Evolutionary conservation across 2,888 invertebrate genomes (phyloP).

Genomic region (Beris chalybata): DNA sequence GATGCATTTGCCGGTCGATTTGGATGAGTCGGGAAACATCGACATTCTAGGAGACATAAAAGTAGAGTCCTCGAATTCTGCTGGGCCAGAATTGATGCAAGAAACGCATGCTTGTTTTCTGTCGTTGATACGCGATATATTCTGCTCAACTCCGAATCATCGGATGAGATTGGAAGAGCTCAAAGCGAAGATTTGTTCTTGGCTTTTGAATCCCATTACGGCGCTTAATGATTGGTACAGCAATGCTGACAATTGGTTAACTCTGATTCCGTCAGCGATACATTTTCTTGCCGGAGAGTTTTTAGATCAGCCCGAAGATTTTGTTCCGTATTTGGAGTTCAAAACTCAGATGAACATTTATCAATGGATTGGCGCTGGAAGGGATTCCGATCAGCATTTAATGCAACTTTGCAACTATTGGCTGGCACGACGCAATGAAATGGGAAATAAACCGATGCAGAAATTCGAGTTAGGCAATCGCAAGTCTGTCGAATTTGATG

Average conservation of each 20-base stretch:
- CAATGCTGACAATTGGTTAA: conserved; percentile 72
- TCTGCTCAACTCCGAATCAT: conserved; percentile 82
- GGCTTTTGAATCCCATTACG: conserved; percentile 79
- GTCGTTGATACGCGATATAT: conserved; percentile 83
- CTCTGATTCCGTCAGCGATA: conserved; percentile 74
- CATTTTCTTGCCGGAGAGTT: conserved; percentile 83
- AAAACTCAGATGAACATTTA: conserved; percentile 68
- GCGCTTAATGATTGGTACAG: conserved; percentile 81
- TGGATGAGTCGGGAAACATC: conserved; percentile 64
- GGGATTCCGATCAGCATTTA: conserved; percentile 82
- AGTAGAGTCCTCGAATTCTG: conserved; percentile 50
- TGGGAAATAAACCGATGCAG: conserved; percentile 45
- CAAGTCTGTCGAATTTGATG: conserved; percentile 45
- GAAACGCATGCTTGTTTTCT: conserved; percentile 85
- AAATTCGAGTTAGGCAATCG: conserved; percentile 25
- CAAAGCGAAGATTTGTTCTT: conserved; percentile 70
- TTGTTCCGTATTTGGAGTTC: conserved; percentile 86
- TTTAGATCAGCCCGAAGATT: conserved; percentile 79
- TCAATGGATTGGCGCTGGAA: conserved; percentile 89
- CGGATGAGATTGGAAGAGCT: conserved; percentile 77
- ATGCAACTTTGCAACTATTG: conserved; percentile 77
- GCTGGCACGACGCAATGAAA: conserved; percentile 66
- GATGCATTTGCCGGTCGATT: conserved; percentile 76
- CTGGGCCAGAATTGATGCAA: conserved; percentile 66
- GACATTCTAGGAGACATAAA: conserved; percentile 60